Base-by-base conservation (phyloP, 2,888 invertebrate species). In the Thera britannica region DNA sequence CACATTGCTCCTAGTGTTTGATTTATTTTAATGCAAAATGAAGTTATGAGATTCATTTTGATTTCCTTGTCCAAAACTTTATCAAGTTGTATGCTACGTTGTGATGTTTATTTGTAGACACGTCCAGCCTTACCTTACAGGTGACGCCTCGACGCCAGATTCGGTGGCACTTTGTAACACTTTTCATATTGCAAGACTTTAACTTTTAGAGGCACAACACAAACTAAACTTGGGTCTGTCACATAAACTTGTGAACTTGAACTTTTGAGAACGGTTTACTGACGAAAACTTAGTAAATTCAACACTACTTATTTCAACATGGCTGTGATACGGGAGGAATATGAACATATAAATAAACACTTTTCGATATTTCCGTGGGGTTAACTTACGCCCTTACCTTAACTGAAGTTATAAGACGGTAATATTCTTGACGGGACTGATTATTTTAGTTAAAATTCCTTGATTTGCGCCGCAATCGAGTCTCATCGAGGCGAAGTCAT, bases 361-460 rank as follows among this genome's bases (percentile, higher is more conserved):
- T 93, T 91, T 90, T 83, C 87, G 86, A 85, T 90, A 91, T 84
- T 88, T 89, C 87, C 88, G 88, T 86, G 86, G 89, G 89, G 90
- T 90, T 89, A 93, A 89, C 90, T 92, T 93, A 92, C 90, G 87
- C 91, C 93, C 93, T 93, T 93, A 93, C 93, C 93, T 93, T 93
- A 87, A 89, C 89, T 88, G 87, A 88, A 92, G 89, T 90, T 85
- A 84, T 88, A 83, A 88, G 92, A 88, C 87, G 92, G 82, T 86
- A 85, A 86, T 83, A 85, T 89, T 92, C 93, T 93, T 91, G 92
- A 90, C 82, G 91, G 80, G 85, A 83, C 84, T 85, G 83, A 80
- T 83, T 83, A 80, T 78, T 84, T 78, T 80, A 84, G 76, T 80
- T 80, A 82, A 83, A 83, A 85, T 84, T 87, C 90, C 90, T 86